These are phyloP conservation scores for Sarcophaga carnaria DNA, from an alignment of 2,888 invertebrate genomes.

Conservation along the genomic window DNA sequence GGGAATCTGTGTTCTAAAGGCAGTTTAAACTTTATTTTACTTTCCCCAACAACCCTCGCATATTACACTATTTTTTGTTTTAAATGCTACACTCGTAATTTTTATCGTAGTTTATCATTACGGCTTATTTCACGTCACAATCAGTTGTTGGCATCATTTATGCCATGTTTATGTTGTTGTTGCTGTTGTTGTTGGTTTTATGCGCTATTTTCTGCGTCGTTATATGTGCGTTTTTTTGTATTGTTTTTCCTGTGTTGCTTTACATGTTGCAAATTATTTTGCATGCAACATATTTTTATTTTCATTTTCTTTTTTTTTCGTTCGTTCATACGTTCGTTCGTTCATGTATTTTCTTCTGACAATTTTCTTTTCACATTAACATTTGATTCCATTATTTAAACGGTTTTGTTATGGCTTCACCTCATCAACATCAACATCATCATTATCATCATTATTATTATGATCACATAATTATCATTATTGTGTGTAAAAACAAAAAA, in stretches of 20 bases:
- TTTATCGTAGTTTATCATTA: conserved; percentile 77
- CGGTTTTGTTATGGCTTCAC: neutral
- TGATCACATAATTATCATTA: neutral
- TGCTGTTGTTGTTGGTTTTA: neutral
- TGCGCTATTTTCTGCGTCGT: neutral
- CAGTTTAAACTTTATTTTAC: too few relatives aligned
- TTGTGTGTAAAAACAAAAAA: too few relatives aligned
- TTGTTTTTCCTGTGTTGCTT: conserved; percentile 4
- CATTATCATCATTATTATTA: neutral
- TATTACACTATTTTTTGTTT: neutral
- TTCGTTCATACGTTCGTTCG: conserved; percentile 3
- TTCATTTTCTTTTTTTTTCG: neutral
- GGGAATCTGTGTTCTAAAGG: too few relatives aligned
- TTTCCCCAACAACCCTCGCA: too few relatives aligned
- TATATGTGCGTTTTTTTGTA: conserved; percentile 62
- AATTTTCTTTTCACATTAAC: neutral
- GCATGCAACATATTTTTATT: conserved; percentile 64
- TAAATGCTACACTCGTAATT: conserved; percentile 10
- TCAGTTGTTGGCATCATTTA: conserved; percentile 79
- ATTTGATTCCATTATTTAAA: conserved; percentile 39
- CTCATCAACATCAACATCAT: neutral
- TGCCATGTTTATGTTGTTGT: conserved; percentile 71
- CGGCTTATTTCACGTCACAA: conserved; percentile 80
- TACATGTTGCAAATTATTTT: conserved; percentile 73
- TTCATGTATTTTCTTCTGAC: conserved; percentile 1